Conservation (phyloP, 2,113 vertebrate species). For the Rhinoptilus africanus region DNA sequence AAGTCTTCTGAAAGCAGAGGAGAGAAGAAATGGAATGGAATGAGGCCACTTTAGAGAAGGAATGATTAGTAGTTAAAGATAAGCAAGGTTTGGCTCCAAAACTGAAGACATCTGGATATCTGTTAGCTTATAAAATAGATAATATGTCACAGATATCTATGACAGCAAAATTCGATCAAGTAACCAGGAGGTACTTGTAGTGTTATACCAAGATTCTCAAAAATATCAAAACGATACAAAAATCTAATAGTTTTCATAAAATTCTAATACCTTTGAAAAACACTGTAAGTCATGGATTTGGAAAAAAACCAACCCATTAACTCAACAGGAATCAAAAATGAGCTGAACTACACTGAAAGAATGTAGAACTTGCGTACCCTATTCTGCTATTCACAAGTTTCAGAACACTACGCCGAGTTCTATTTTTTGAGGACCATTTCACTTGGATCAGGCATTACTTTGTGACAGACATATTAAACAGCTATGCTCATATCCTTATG, state of each 20-base stretch:
- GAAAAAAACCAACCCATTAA: background rate
- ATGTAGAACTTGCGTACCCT: background rate
- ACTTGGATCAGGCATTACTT: background rate
- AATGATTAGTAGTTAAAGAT: background rate
- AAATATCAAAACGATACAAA: background rate
- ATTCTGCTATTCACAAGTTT: background rate
- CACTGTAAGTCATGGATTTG: background rate
- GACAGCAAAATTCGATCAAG: background rate
- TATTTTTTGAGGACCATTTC: background rate
- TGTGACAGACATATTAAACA: background rate
- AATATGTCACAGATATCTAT: accelerated
- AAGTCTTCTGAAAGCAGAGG: background rate
- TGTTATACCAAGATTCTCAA: background rate
- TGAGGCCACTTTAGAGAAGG: background rate
- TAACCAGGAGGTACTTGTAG: background rate
- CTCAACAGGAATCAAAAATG: background rate
- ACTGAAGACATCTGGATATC: background rate
- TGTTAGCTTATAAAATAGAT: background rate
- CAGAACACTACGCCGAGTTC: background rate
- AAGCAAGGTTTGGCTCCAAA: background rate
- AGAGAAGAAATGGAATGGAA: background rate
- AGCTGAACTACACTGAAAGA: background rate
- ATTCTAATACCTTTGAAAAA: background rate
- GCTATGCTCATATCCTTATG: background rate
- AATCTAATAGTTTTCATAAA: background rate